Conservation (phyloP, 1,140 invertebrate species). For the Atopsyche davidsoni region DNA sequence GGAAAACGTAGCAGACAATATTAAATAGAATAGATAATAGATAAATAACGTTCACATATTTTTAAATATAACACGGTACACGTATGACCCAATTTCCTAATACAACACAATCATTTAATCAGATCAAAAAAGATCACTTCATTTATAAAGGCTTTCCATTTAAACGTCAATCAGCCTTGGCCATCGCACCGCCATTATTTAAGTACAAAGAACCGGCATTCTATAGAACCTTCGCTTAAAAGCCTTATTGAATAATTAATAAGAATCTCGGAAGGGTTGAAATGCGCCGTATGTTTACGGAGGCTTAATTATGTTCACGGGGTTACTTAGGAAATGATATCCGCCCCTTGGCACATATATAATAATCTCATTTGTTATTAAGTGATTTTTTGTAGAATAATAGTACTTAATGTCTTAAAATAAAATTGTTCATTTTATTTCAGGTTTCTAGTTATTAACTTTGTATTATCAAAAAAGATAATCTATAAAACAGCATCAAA, state of each 20-base stretch:
- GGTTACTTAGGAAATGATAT: background rate
- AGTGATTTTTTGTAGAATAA: too few relatives aligned
- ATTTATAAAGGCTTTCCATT: too few relatives aligned
- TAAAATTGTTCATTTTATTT: too few relatives aligned
- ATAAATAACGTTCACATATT: conserved; percentile 4
- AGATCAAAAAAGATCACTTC: too few relatives aligned
- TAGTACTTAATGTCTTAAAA: too few relatives aligned
- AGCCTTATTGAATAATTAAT: conserved; percentile 25
- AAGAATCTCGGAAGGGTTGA: background rate
- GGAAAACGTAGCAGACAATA: too few relatives aligned
- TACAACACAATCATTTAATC: too few relatives aligned
- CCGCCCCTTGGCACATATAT: background rate
- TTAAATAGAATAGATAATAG: conserved; percentile 14
- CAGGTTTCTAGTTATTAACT: too few relatives aligned
- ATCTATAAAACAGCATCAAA: too few relatives aligned
- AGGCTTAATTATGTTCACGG: conserved; percentile 9
- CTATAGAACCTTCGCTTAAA: conserved; percentile 14
- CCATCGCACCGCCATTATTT: conserved; percentile 6
- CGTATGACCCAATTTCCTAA: background rate
- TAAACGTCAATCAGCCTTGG: conserved; percentile 20
- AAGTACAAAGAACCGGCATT: conserved; percentile 21
- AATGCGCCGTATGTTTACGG: background rate
- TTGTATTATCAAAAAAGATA: too few relatives aligned
- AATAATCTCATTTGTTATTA: too few relatives aligned
- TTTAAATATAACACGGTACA: background rate